Evolutionary conservation across 2,113 vertebrate genomes (phyloP).

Genomic region (Siniperca chuatsi): DNA sequence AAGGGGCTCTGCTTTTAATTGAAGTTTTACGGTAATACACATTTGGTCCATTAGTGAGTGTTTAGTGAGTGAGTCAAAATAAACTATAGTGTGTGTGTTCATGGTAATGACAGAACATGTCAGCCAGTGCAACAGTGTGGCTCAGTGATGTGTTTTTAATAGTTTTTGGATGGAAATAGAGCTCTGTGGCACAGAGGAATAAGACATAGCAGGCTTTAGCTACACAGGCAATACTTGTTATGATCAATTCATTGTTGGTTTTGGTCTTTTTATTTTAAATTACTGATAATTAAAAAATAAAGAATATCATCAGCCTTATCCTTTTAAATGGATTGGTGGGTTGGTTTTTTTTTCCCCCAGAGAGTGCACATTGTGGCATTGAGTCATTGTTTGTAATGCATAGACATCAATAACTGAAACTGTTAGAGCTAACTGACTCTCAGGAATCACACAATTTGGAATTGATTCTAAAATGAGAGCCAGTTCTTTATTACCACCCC

Average conservation of each 20-base stretch:
- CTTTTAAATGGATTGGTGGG: neutral
- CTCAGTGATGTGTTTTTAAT: no score
- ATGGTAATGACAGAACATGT: no score
- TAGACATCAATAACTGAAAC: neutral
- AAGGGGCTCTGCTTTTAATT: no score
- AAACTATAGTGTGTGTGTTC: no score
- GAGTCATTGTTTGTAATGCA: neutral
- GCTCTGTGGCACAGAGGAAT: no score
- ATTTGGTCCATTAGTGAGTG: no score
- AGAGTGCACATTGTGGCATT: neutral
- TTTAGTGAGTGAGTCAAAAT: no score
- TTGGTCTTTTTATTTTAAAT: no score
- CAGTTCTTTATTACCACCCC: neutral
- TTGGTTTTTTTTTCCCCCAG: neutral
- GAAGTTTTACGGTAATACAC: no score
- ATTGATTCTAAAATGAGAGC: constrained; percentile 11
- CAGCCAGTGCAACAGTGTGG: no score
- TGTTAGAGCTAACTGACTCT: neutral
- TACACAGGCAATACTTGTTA: neutral
- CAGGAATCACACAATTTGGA: neutral
- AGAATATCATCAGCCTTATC: neutral
- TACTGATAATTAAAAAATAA: neutral
- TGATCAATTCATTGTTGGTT: neutral
- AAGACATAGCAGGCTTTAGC: neutral
- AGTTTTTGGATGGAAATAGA: no score